Percentiles rank a stretch among this genome's conserved stretches.
Evolutionary conservation across 2,797 vertebrate genomes (phyloP).

Genomic region (Clamator glandarius): DNA sequence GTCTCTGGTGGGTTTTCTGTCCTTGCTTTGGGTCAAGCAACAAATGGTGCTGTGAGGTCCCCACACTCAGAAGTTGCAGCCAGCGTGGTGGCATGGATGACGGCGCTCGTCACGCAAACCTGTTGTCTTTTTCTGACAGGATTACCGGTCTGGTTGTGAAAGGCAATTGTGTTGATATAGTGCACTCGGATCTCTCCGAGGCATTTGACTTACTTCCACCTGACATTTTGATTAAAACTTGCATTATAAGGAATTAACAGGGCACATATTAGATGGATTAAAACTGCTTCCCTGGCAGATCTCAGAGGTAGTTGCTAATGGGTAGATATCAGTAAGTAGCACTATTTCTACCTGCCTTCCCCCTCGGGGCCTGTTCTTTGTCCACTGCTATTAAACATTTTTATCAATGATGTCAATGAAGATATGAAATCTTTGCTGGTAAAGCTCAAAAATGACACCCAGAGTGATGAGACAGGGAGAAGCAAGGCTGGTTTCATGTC

Average conservation of each 20-base stretch:
- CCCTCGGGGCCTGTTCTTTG: not conserved
- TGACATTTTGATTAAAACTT: conserved; percentile 73
- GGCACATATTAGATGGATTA: conserved; percentile 64
- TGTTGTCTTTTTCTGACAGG: conserved; percentile 16
- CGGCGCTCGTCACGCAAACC: not conserved
- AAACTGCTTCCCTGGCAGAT: conserved; percentile 62
- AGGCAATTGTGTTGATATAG: conserved; percentile 37
- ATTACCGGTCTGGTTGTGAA: not conserved
- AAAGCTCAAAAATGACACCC: conserved; percentile 24
- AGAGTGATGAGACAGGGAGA: not conserved
- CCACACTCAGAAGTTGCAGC: not conserved
- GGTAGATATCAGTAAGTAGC: conserved; percentile 46
- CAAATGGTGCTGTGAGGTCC: not conserved
- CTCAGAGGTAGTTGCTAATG: conserved; percentile 60
- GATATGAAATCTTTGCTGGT: conserved; percentile 50
- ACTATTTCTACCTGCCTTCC: conserved; percentile 23
- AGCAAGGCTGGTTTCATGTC: not conserved
- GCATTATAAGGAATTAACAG: conserved; percentile 69
- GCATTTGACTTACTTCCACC: conserved; percentile 68
- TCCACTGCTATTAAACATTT: conserved; percentile 38
- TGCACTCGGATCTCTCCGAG: conserved; percentile 11
- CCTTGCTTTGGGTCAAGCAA: not conserved
- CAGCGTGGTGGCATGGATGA: not conserved
- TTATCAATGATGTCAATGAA: conserved; percentile 38
- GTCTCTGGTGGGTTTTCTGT: not conserved